A percentile compares a stretch with the other conserved stretches of the same genome.
Evolutionary conservation across 2,888 invertebrate genomes (phyloP).

Genomic region (Apotomis betuletana): DNA sequence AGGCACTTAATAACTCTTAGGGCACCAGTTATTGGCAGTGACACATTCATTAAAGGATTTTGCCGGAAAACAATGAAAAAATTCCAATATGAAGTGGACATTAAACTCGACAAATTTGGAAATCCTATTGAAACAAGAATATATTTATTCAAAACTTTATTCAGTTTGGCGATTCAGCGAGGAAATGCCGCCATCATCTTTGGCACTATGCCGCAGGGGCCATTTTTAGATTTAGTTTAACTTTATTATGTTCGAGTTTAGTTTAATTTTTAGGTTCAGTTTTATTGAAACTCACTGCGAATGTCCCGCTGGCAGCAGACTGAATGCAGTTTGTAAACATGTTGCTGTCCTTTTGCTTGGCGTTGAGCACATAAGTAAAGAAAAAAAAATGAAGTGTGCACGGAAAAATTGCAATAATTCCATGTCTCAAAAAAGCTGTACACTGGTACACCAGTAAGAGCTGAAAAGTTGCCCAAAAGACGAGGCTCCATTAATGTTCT

Average conservation of each 20-base stretch:
- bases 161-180: too few relatives aligned
- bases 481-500: constrained; percentile 5
- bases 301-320: constrained; percentile 9
- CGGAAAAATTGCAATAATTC: constrained; percentile 20
- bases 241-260: too few relatives aligned
- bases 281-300: constrained; percentile 21
- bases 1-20: constrained; percentile 11
- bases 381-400: constrained; percentile 15
- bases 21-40: background rate
- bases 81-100: constrained; percentile 28
- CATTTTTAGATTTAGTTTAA: too few relatives aligned
- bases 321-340: constrained; percentile 22
- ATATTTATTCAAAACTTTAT: too few relatives aligned
- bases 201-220: too few relatives aligned
- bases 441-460: constrained; percentile 23
- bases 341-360: constrained; percentile 25
- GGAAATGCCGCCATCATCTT: too few relatives aligned
- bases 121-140: constrained; percentile 1
- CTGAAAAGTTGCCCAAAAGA: constrained; percentile 18
- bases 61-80: constrained; percentile 24
- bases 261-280: too few relatives aligned
- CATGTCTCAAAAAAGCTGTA: constrained; percentile 23
- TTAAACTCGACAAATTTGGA: constrained; percentile 18
- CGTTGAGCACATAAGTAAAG: background rate
- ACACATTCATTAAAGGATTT: constrained; percentile 20